phyloP scores from a whole-genome alignment of 2,888 invertebrate genomes.

The Spodoptera exigua region DNA sequence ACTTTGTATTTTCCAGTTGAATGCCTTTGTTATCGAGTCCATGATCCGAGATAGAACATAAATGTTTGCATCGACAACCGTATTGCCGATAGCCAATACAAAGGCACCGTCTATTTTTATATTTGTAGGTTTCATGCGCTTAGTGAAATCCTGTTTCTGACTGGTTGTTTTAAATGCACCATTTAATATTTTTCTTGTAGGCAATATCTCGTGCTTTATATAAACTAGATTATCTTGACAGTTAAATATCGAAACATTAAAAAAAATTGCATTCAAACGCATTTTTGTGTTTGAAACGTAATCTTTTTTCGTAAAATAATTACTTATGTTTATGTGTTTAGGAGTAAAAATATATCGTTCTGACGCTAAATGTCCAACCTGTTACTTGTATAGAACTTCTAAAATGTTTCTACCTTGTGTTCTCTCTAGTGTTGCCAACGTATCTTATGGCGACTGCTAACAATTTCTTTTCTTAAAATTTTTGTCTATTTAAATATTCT shows the following conservation, averaged over 20 bases:
- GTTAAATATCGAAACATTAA: too few species aligned
- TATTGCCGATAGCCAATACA: not conserved
- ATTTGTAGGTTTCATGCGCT: not conserved
- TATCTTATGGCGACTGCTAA: not conserved
- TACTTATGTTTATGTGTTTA: too few species aligned
- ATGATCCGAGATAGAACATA: constrained; percentile 20
- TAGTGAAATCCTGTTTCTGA: too few species aligned
- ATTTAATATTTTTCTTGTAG: too few species aligned
- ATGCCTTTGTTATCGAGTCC: constrained; percentile 4
- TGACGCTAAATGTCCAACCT: constrained; percentile 6
- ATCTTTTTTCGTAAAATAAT: too few species aligned
- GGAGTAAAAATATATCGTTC: not conserved
- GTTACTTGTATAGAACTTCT: constrained; percentile 21
- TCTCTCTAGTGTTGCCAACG: not conserved
- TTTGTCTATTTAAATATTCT: constrained; percentile 26
- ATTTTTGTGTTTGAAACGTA: too few species aligned
- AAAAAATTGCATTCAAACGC: not conserved
- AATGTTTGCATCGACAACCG: constrained; percentile 19
- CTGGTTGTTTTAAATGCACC: too few species aligned
- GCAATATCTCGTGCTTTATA: too few species aligned
- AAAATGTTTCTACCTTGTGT: not conserved
- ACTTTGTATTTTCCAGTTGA: constrained; percentile 9
- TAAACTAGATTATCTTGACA: too few species aligned
- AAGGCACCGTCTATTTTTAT: not conserved
- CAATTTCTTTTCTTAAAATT: constrained; percentile 15